Evolutionary conservation across 92 coral and sea anemone genomes (phyloP).

Genomic region (Porites divaricata): DNA sequence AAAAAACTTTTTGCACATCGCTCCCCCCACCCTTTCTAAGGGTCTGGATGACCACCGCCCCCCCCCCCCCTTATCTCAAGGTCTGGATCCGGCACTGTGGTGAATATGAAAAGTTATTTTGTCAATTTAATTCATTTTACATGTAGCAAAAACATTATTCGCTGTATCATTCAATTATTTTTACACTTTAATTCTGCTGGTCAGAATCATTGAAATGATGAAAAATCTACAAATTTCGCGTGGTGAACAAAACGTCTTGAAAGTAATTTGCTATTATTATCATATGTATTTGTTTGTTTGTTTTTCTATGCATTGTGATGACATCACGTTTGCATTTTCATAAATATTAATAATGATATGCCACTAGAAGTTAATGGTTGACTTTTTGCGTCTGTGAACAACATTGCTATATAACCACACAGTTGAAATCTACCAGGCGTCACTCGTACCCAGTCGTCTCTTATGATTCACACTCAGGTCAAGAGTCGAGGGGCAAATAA

Average conservation of each 20-base stretch:
- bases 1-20: no score
- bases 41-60: no score
- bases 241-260: background rate
- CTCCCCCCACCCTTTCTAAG: no score
- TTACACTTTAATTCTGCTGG: slow-evolving; percentile 13
- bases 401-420: background rate
- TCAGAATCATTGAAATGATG: slow-evolving; percentile 1
- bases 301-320: background rate
- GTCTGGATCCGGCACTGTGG: no score
- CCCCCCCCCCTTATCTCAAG: no score
- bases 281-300: background rate
- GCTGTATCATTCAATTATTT: background rate
- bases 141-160: background rate
- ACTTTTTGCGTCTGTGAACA: background rate
- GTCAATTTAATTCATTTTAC: background rate
- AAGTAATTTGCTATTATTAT: background rate
- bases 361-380: background rate
- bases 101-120: no score
- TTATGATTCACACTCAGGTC: no score
- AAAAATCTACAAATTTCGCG: background rate
- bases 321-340: background rate
- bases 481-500: no score
- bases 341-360: slow-evolving; percentile 12
- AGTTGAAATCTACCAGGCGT: no score
- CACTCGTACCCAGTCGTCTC: no score